Evolutionary conservation across 2,888 invertebrate species (phyloP), one percentile per base, ranked within the genome.

Genomic region (Muscina levida): DNA sequence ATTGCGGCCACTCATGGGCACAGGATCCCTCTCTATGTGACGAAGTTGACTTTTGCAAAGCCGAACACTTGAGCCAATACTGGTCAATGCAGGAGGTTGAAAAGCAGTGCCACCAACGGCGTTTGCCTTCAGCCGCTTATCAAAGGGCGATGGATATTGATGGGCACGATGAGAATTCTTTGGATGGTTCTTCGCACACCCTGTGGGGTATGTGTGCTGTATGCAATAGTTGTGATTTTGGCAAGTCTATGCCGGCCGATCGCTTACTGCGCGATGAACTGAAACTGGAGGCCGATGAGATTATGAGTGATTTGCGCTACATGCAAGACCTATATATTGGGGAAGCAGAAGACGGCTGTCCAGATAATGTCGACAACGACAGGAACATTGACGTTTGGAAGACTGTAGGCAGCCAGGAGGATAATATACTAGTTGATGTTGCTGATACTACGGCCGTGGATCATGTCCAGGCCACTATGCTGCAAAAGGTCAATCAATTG

Each of bases 321-420:
- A 88, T 89, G 87, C 88, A 89, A 84, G 87, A 88, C 79, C 82
- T 88, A 46, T 89, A 88, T 66, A 88, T 89, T 77, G 87, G 86
- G 8, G 85, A 85, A 39, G 84, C 83, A 1, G 79, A 78, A 77
- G 80, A 62, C 68, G n/a, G 17, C n/a, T 75, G 79, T 10, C 73
- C 71, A 0, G 83, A 82, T 48, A 74, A 17, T 53, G 68, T 62
- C 17, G 77, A 46, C 10, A 57, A 75, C n/a, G 76, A 72, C 42
- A 44, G 17, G 82, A 76, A 44, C 75, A 77, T 42, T 77, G 81
- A 44, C 48, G 75, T 42, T 0, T 19, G 8, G 13, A 62, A 62
- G 51, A 31, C 19, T 65, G 37, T 24, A 0, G 68, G 42, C 31
- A 24, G 17, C 31, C 56, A 56, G 37, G 62, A 37, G 10, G 56